phyloP scores from a whole-genome alignment of 2,797 vertebrate species.

The Scleropages formosus region DNA sequence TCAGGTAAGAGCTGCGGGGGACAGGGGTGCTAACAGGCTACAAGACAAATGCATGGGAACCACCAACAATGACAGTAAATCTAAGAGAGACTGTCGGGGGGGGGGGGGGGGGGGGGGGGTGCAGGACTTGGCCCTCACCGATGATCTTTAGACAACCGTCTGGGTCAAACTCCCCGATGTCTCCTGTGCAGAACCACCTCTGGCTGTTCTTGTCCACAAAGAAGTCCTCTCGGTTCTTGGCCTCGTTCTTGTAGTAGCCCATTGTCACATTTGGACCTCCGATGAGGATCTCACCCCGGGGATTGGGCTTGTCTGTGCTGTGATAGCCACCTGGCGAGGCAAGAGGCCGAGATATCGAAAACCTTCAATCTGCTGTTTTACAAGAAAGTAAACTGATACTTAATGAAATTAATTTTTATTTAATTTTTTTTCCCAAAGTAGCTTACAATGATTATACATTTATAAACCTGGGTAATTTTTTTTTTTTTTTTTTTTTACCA shows the following conservation, averaged over 20 bases:
- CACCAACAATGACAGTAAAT: not conserved
- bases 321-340: constrained; percentile 78
- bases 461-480: no score
- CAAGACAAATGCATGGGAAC: not conserved
- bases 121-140: constrained; percentile 68
- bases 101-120: not conserved
- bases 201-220: constrained; percentile 81
- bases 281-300: constrained; percentile 90
- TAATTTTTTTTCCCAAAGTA: no score
- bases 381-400: no score
- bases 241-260: constrained; percentile 89
- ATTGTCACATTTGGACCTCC: constrained; percentile 88
- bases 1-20: not conserved
- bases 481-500: not conserved
- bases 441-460: no score
- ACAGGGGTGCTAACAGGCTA: not conserved
- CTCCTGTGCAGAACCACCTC: constrained; percentile 92
- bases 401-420: no score
- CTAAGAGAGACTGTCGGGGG: not conserved
- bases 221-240: constrained; percentile 78
- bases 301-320: constrained; percentile 83
- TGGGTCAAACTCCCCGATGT: constrained; percentile 87
- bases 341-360: not conserved
- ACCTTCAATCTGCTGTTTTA: no score
- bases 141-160: constrained; percentile 94